A percentile compares a stretch with the other conserved stretches of the same genome.
Conservation (phyloP, 1,140 invertebrate genomes). For the Oryctes rhinoceros region DNA sequence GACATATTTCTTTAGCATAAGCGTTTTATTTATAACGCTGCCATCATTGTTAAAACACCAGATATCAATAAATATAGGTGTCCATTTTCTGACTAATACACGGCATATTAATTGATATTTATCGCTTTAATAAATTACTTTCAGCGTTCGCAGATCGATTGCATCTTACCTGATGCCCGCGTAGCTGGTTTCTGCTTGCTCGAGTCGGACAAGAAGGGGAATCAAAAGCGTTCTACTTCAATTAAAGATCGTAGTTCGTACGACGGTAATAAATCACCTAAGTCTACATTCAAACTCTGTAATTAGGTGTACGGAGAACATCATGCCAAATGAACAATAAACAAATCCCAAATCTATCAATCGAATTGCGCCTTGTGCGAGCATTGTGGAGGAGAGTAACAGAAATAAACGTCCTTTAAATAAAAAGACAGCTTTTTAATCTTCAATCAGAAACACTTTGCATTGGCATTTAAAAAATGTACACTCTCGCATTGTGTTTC, state of each 20-base stretch:
- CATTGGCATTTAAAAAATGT: constrained; percentile 54
- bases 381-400: neutral
- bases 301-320: constrained; percentile 32
- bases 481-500: constrained; percentile 48
- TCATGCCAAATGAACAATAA: constrained; percentile 34
- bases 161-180: neutral
- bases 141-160: constrained; percentile 19
- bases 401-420: constrained; percentile 41
- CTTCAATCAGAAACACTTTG: constrained; percentile 51
- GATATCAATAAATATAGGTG: constrained; percentile 11
- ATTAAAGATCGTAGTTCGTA: constrained; percentile 31
- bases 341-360: constrained; percentile 22
- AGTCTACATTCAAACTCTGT: constrained; percentile 34
- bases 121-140: constrained; percentile 33
- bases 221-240: constrained; percentile 24
- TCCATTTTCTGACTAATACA: constrained; percentile 9
- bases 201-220: neutral
- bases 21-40: too few relatives aligned
- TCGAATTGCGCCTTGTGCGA: neutral
- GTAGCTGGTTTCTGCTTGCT: neutral
- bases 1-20: too few relatives aligned
- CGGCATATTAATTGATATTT: constrained; percentile 36
- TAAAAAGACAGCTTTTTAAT: constrained; percentile 47
- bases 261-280: constrained; percentile 28
- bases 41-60: neutral